These are phyloP conservation scores for Ovis aries DNA, from an alignment of 2,113 vertebrate genomes.

Conservation along the genomic window DNA sequence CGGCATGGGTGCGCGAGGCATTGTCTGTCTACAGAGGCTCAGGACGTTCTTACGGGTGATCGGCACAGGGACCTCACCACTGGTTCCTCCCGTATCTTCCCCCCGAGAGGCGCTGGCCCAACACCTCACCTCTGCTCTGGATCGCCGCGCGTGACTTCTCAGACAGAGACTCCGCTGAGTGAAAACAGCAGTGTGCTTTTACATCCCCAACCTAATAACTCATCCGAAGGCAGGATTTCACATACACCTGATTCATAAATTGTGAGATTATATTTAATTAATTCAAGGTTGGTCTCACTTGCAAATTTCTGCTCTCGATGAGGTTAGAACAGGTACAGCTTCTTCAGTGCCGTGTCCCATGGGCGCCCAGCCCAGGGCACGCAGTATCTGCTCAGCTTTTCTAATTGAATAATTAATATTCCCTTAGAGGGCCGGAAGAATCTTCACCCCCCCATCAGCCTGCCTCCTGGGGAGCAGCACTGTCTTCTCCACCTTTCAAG, in stretches of 20 bases:
- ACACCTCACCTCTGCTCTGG: not conserved
- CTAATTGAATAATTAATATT: not conserved
- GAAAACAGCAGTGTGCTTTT: accelerated
- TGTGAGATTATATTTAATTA: not conserved
- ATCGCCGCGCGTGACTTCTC: not conserved
- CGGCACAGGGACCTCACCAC: not conserved
- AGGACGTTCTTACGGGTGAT: not conserved
- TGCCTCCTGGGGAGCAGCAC: not conserved
- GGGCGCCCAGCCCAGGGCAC: not conserved
- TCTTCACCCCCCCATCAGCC: too few species aligned
- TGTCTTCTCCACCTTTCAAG: not conserved
- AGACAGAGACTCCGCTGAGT: not conserved
- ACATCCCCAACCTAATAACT: too few species aligned
- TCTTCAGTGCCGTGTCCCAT: not conserved
- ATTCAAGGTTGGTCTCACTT: not conserved
- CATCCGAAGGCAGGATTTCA: not conserved
- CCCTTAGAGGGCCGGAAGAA: not conserved
- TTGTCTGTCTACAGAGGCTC: not conserved
- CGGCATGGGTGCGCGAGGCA: not conserved
- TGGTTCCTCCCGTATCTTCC: not conserved
- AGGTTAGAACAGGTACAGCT: accelerated
- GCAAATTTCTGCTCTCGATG: not conserved
- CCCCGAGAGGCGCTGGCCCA: not conserved
- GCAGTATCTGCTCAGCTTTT: not conserved
- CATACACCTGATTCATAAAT: not conserved